Evolutionary conservation across 2,113 vertebrate species (phyloP).

Genomic region (Nettapus auritus): DNA sequence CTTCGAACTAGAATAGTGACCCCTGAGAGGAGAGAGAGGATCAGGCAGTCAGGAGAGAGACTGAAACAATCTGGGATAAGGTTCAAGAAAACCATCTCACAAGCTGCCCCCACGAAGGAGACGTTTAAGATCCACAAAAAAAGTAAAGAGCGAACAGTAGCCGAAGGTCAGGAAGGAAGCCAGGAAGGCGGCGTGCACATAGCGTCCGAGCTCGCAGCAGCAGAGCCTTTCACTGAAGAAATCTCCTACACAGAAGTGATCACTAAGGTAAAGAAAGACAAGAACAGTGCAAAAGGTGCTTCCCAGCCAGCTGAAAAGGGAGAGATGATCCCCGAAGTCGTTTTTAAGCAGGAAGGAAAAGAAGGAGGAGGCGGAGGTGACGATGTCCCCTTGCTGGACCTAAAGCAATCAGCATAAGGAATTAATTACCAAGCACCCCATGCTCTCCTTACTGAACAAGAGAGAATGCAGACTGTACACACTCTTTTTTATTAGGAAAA

Average conservation of each 20-base stretch:
- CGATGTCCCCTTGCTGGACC: constrained; percentile 78
- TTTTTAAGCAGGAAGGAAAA: constrained; percentile 79
- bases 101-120: constrained; percentile 88
- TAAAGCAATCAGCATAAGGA: constrained; percentile 87
- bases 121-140: constrained; percentile 89
- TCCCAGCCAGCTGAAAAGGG: constrained; percentile 60
- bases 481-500: constrained; percentile 14
- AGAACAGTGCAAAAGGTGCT: constrained; percentile 70
- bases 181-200: constrained; percentile 72
- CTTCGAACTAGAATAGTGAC: constrained; percentile 94
- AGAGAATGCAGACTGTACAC: neutral
- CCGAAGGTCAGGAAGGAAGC: constrained; percentile 84
- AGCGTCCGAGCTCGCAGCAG: constrained; percentile 49
- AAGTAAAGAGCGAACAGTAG: constrained; percentile 79
- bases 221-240: constrained; percentile 82
- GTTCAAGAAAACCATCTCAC: constrained; percentile 91
- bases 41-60: constrained; percentile 90
- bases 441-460: neutral
- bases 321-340: constrained; percentile 63
- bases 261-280: constrained; percentile 84
- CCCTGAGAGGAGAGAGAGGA: constrained; percentile 89
- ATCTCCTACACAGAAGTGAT: constrained; percentile 84
- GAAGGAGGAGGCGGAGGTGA: constrained; percentile 77
- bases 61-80: constrained; percentile 86
- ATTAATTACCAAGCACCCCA: neutral